Evolutionary conservation across 2,113 vertebrate genomes (phyloP), one percentile per base, ranked within the genome.

Genomic region (Paramormyrops kingsleyae): DNA sequence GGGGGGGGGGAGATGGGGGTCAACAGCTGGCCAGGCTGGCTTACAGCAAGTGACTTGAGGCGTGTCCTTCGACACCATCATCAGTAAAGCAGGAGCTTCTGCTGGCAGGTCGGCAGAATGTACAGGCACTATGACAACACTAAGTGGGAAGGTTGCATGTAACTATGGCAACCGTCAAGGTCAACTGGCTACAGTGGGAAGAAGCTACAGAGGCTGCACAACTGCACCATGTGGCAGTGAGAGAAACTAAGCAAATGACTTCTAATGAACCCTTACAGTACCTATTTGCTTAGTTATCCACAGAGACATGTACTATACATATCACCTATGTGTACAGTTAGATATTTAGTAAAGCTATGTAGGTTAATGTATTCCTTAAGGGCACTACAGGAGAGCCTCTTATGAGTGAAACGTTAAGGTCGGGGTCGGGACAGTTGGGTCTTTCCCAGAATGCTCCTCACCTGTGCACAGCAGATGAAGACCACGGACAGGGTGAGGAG

Each of bases 401-500:
- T 19, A 80, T 17, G 74, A 80, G 74, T 42, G 35, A 19, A 42
- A 42, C 35, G 5, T 42, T 80, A 42, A 42, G 35, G 74, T 80
- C 35, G 10, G 10, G 8, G 62, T 70, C 10, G 35, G n/a, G 85
- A 53, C 12, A 50, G 49, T 15, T 50, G 47, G 35, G 35, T 21
- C 3, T 44, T 62, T n/a, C 27, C 52, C 19, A 88, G 17, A n/a
- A 17, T 35, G 31, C 74, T 39, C 19, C 96, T 96, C 91, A 99
- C 98, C 98, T 99, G 98, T n/a, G 99, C 98, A 89, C 99, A 99
- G 92, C 99, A 99, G 95, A 99, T 99, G 94, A 99, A 99, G 56
- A 99, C 97, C 44, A 98, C 99, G 0, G 99, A 99, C 91, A 99
- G 95, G 17, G 98, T 99, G 93, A 99, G 95, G 0, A 99, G 94